Conservation (phyloP, 2,113 vertebrate genomes). For the Macquaria australasica region DNA sequence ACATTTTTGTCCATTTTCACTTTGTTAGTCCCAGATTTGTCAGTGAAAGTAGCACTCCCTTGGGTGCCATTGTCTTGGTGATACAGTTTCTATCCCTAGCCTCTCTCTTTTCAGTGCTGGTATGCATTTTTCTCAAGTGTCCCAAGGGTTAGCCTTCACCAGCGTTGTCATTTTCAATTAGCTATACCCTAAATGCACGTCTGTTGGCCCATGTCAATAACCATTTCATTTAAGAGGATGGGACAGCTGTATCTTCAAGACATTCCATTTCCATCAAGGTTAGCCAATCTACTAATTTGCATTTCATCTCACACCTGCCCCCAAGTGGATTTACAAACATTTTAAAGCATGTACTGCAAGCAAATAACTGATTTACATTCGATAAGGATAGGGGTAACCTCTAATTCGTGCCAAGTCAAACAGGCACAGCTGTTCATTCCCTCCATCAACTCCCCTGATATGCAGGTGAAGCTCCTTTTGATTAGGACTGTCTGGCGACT, state of each 20-base stretch:
- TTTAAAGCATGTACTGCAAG: slow-evolving; percentile 57
- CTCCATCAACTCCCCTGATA: slow-evolving; percentile 47
- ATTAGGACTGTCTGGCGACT: slow-evolving; percentile 54
- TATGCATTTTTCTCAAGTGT: slow-evolving; percentile 44
- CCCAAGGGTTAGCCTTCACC: slow-evolving; percentile 51
- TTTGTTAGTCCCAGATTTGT: slow-evolving; percentile 65
- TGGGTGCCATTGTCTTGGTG: slow-evolving; percentile 63
- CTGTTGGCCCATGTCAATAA: slow-evolving; percentile 70
- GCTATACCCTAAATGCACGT: slow-evolving; percentile 55
- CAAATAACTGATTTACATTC: slow-evolving; percentile 69
- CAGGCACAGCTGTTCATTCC: slow-evolving; percentile 64
- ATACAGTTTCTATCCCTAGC: slow-evolving; percentile 54
- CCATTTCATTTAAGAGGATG: slow-evolving; percentile 46
- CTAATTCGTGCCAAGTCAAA: slow-evolving; percentile 52
- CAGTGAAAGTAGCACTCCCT: slow-evolving; percentile 61
- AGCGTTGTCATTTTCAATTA: slow-evolving; percentile 80
- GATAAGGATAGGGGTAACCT: slow-evolving; percentile 58
- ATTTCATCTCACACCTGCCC: slow-evolving; percentile 66
- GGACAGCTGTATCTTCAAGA: slow-evolving; percentile 65
- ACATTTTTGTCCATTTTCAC: slow-evolving; percentile 63
- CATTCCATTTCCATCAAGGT: slow-evolving; percentile 65
- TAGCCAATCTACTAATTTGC: slow-evolving; percentile 56
- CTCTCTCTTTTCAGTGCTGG: slow-evolving; percentile 49
- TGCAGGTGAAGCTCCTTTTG: slow-evolving; percentile 52
- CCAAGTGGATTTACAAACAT: slow-evolving; percentile 51